A percentile compares a stretch with the other conserved stretches of the same genome.
Conservation (phyloP, 2,113 vertebrate species). For the Dicerorhinus sumatrensis region DNA sequence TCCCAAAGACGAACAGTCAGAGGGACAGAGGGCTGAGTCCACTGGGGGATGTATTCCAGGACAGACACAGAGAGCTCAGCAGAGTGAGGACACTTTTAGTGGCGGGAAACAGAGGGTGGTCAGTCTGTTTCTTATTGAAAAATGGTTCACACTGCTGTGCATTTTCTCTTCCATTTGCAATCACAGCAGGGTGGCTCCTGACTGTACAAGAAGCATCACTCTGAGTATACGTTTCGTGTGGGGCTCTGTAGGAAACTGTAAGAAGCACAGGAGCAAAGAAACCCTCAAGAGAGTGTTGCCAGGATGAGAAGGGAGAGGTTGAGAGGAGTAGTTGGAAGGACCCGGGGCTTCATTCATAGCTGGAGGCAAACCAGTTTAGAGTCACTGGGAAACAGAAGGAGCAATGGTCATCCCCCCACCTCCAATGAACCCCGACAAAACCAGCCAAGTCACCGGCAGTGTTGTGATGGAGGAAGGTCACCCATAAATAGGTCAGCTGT, state of each 20-base stretch:
- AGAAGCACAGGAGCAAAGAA: background rate
- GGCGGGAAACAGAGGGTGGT: background rate
- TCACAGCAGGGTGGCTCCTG: background rate
- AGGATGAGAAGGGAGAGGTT: background rate
- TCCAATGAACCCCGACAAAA: background rate
- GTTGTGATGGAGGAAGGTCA: background rate
- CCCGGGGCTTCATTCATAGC: background rate
- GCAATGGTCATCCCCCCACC: no score
- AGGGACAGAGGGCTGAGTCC: background rate
- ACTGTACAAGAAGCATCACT: background rate
- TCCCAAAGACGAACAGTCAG: background rate
- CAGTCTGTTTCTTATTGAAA: background rate
- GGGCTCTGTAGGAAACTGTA: background rate
- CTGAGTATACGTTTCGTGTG: background rate
- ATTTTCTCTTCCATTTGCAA: background rate
- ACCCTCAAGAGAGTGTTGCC: background rate
- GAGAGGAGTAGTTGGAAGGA: background rate
- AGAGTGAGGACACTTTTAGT: background rate
- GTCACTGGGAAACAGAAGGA: background rate
- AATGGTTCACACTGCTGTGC: background rate
- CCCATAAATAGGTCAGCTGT: background rate
- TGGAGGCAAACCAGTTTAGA: background rate
- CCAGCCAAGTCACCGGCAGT: background rate
- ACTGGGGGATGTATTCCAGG: rapidly evolving
- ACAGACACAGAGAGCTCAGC: background rate